Evolutionary conservation across 2,113 vertebrate genomes (phyloP), one percentile per base, ranked within the genome.

Genomic region (Myodes glareolus): DNA sequence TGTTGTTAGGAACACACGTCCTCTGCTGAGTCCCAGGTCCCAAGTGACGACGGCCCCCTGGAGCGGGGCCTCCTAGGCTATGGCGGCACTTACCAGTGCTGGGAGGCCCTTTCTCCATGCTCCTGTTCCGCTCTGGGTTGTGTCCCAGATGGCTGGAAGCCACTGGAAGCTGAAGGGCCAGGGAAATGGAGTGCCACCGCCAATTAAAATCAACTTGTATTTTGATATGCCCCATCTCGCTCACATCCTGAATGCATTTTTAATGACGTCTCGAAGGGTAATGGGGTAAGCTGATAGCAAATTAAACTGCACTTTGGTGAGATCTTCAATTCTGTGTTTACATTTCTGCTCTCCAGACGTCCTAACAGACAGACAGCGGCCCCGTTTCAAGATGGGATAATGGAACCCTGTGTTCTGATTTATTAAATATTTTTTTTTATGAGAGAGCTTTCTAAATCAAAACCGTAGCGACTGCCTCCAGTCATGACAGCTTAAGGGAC

Each of bases 221-320:
- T 96, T 72, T 73, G 92, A 85, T 97, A 94, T 45, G 90, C 55
- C 94, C 96, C 75, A 90, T 94, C 96, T 97, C 58, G 47, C 29
- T 68, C 55, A 76, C 75, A 95, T 97, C 94, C 97, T 97, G 92
- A 88, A 95, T 97, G 80, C 84, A 97, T 97, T 97, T 97, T 97
- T 97, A 97, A 98, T 95, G 91, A 94, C 50, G 27, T 94, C 75
- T 97, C 88, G 65, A 45, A 97, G 95, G 82, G 90, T 39, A 82
- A 65, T 1, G 17, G 70, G 42, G 88, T 76, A 92, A 95, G 63
- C 85, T 16, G 65, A 95, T 61, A 97, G 94, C 70, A 73, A 80
- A 42, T 65, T 94, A 92, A 97, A 90, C 47, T 84, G 68, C 58
- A 42, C 90, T 97, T 85, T 76, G 23, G 92, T 90, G 47, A 76